Percentiles rank a stretch among this genome's conserved stretches.
These are phyloP conservation scores for human DNA, from an alignment of 2,113 vertebrate species.

Conservation along the genomic window GRCh38 chrX:137583501-137584000, in stretches of 20 bases:
- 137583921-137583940: background rate
- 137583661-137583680: constrained; percentile 2
- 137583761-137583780: background rate
- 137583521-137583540: too few relatives aligned
- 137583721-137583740: background rate
- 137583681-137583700: background rate
- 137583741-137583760: constrained; percentile 1
- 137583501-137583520: too few relatives aligned
- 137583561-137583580: too few relatives aligned
- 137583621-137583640: too few relatives aligned
- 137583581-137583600: too few relatives aligned
- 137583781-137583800: background rate
- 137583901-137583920: background rate
- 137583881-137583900: background rate
- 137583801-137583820: background rate
- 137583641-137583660: background rate
- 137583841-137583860: background rate
- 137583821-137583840: background rate
- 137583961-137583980: background rate
- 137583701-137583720: constrained; percentile 20
- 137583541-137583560: too few relatives aligned
- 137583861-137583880: background rate
- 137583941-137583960: background rate
- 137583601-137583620: too few relatives aligned
- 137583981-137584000: background rate